Evolutionary conservation across 1,140 invertebrate genomes (phyloP).

Genomic region (Heliconius himera): DNA sequence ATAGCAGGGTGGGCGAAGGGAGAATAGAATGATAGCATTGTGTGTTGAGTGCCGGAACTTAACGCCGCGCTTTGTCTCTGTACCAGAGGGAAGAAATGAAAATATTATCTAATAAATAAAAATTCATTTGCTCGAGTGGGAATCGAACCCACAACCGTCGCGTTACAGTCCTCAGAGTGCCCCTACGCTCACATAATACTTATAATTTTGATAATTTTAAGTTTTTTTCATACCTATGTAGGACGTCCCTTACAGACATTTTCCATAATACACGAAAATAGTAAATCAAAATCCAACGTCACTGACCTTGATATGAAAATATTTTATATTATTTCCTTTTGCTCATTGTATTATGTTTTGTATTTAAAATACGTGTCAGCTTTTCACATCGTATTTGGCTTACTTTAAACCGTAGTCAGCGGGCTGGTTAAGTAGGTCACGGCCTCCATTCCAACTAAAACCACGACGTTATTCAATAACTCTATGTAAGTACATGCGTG

Average conservation of each 20-base stretch:
- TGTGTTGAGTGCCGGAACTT: too few species aligned
- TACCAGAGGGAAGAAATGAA: too few species aligned
- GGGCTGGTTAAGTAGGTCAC: background rate
- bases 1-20: too few species aligned
- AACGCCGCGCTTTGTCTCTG: too few species aligned
- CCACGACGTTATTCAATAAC: constrained; percentile 5
- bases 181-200: too few species aligned
- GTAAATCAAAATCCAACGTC: background rate
- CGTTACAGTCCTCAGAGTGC: too few species aligned
- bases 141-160: too few species aligned
- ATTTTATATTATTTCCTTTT: background rate
- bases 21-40: too few species aligned
- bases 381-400: background rate
- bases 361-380: constrained; percentile 8
- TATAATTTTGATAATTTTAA: too few species aligned
- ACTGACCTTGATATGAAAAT: background rate
- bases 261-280: background rate
- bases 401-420: constrained; percentile 8
- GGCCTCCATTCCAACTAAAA: background rate
- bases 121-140: too few species aligned
- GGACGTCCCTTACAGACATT: too few species aligned
- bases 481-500: background rate
- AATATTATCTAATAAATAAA: too few species aligned
- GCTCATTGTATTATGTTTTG: background rate
- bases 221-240: background rate